Base-by-base conservation (phyloP, 1,140 invertebrate species). In the Eriocheir sinensis region DNA sequence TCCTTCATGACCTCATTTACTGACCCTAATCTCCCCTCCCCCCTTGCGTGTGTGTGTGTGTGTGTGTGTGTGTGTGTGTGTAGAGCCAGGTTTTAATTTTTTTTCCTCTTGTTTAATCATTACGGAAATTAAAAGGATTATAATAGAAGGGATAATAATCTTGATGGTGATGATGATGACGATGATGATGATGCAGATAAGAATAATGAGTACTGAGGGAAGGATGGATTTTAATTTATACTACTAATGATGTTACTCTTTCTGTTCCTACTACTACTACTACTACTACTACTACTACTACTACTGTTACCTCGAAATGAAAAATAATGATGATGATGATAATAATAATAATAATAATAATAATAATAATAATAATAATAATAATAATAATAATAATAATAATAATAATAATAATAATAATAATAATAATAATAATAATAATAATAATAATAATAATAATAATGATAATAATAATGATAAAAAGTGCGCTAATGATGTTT, bases 381-480 rank as follows among this genome's bases (percentile, higher is more conserved):
- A 85, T 85, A 85, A 85, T 85, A 40, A 85, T 85, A 85, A 85
- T 85, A 40, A 85, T 34, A 85, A 85, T 85, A 40, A 85, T 85
- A 40, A 85, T 85, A 85, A 85, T 85, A 40, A 85, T 85, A 85
- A 38, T 40, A 85, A 85, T 40, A 80, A 91, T 72, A 81, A 80
- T 72, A 91, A 81, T 91, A 91, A 38, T 32, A 60, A 60, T 72
- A 44, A 91, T 38, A 80, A 44, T 81, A 44, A 91, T 72, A 91
- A 91, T 91, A 91, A 81, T 80, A 91, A n/a, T n/a, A n/a, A n/a
- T n/a, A n/a, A n/a, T n/a, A n/a, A n/a, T n/a, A n/a, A n/a, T n/a
- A n/a, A n/a, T 34, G 21, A 8, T 89, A 89, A 60, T 34, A 32
- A 8, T 89, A 89, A 60, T 83, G 6, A 89, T 89, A 60, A 89